Evolutionary conservation across 2,797 vertebrate genomes (phyloP).

Genomic region (Mormyrops attenuatus): DNA sequence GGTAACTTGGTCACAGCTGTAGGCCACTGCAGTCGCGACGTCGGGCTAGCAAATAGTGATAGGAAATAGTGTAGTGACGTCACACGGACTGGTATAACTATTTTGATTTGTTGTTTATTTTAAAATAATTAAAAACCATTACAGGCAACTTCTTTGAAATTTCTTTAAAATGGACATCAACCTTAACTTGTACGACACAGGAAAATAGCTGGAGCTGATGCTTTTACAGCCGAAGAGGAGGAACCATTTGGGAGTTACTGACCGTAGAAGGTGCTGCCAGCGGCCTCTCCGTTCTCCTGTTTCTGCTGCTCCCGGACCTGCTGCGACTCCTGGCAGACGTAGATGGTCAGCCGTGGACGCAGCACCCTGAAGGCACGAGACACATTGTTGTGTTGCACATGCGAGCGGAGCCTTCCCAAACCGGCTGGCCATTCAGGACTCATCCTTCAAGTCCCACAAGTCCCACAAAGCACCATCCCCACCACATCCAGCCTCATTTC

Average conservation of each 20-base stretch:
- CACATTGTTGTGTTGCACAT: conserved; percentile 20
- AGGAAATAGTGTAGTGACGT: neutral
- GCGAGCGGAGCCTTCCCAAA: neutral
- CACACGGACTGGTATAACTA: neutral
- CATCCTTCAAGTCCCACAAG: neutral
- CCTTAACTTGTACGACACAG: neutral
- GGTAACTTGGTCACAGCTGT: neutral
- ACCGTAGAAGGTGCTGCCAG: conserved; percentile 83
- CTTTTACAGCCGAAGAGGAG: neutral
- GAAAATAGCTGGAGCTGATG: neutral
- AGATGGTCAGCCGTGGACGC: conserved; percentile 86
- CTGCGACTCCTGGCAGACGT: conserved; percentile 93
- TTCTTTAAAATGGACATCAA: neutral
- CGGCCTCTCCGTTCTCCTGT: conserved; percentile 79
- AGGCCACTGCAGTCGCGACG: neutral
- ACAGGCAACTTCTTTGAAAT: neutral
- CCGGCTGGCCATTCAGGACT: neutral
- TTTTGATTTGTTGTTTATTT: neutral
- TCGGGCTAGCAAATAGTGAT: neutral
- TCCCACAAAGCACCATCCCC: neutral
- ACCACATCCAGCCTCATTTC: neutral
- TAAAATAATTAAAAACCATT: neutral
- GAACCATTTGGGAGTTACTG: conserved; percentile 33
- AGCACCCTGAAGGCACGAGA: conserved; percentile 67
- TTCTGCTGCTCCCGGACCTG: conserved; percentile 80